A percentile compares a stretch with the other conserved stretches of the same genome.
Evolutionary conservation across 2,888 invertebrate species (phyloP).

Genomic region (Phalangium opilio): DNA sequence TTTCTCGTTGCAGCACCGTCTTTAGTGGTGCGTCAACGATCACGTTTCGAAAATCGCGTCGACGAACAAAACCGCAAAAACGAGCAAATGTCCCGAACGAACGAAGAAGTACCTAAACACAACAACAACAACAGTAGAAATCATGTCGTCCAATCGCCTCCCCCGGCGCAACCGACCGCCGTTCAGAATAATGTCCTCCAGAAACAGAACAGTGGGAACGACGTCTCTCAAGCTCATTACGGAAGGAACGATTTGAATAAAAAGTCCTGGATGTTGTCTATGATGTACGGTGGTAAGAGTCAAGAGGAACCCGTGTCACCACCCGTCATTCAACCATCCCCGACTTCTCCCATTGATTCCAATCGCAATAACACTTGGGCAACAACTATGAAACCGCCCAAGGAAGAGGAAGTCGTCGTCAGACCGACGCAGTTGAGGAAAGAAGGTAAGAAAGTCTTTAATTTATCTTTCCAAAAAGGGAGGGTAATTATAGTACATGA

Average conservation of each 20-base stretch:
- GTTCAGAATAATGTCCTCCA: background rate
- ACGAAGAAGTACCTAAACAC: conserved; percentile 4
- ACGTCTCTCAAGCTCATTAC: conserved; percentile 11
- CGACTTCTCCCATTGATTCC: background rate
- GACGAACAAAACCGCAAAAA: conserved; percentile 19
- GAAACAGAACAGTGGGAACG: conserved; percentile 16
- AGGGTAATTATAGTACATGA: no score
- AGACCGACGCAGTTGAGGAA: conserved; percentile 5
- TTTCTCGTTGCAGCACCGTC: conserved; percentile 7
- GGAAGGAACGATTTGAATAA: conserved; percentile 25
- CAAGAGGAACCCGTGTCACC: conserved; percentile 26
- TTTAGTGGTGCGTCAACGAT: conserved; percentile 13
- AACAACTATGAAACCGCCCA: background rate
- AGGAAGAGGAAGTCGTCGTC: conserved; percentile 6
- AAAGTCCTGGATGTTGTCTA: conserved; percentile 31
- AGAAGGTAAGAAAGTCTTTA: no score
- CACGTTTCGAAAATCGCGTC: conserved; percentile 14
- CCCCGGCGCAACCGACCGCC: background rate
- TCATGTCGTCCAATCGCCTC: conserved; percentile 5
- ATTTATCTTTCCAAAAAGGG: no score
- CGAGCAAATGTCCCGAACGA: conserved; percentile 11
- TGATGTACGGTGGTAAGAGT: conserved; percentile 28
- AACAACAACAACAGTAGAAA: no score
- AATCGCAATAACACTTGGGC: no score
- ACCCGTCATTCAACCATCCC: background rate